These are phyloP conservation scores for Perizoma flavofasciatum DNA, from an alignment of 2,888 invertebrate species.

Conservation along the genomic window DNA sequence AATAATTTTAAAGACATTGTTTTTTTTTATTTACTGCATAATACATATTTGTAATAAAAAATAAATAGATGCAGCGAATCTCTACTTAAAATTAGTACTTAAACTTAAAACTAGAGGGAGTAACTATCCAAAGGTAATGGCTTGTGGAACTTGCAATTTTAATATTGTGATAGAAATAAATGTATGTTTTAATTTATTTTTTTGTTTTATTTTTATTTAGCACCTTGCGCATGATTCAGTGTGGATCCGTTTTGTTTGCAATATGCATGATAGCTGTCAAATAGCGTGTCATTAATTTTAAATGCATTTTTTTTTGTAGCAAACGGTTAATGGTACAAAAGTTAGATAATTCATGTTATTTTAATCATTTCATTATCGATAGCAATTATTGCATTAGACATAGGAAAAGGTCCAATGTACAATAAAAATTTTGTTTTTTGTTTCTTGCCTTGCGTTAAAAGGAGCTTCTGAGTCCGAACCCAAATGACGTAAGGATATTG, in stretches of 20 bases:
- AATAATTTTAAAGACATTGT: slow-evolving; percentile 42
- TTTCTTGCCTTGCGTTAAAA: slow-evolving; percentile 57
- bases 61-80: slow-evolving; percentile 59
- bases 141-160: slow-evolving; percentile 55
- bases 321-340: too few species aligned
- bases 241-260: slow-evolving; percentile 14
- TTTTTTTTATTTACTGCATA: slow-evolving; percentile 25
- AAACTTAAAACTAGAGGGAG: slow-evolving; percentile 60
- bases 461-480: slow-evolving; percentile 74
- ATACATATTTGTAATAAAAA: slow-evolving; percentile 41
- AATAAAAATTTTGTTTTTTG: slow-evolving; percentile 46
- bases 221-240: slow-evolving; percentile 56
- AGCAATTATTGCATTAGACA: slow-evolving; percentile 1
- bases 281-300: background rate
- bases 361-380: slow-evolving; percentile 1
- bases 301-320: too few species aligned
- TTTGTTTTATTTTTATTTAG: slow-evolving; percentile 75
- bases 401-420: slow-evolving; percentile 74
- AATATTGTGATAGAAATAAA: slow-evolving; percentile 76
- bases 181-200: slow-evolving; percentile 69
- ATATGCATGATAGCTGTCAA: slow-evolving; percentile 17
- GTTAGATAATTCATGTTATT: too few species aligned
- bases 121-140: slow-evolving; percentile 68
- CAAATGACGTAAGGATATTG: slow-evolving; percentile 68
- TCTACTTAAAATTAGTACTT: slow-evolving; percentile 81